Evolutionary conservation across 2,888 invertebrate species (phyloP).

Genomic region (Strigamia transsilvanica): DNA sequence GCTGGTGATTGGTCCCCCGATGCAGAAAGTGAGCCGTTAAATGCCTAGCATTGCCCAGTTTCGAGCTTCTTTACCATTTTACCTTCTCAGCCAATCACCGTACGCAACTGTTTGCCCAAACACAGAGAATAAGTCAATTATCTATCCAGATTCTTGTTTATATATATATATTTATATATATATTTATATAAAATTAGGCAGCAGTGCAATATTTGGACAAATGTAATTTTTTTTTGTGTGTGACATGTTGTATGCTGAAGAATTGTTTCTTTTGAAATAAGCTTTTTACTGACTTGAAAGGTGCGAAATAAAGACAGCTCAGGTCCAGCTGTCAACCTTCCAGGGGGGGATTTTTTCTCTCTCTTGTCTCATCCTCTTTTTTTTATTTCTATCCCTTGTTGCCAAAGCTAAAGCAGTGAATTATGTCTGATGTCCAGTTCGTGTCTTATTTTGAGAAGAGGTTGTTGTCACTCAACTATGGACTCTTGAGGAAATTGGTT

Average conservation of each 20-base stretch:
- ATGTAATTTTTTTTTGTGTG: background rate
- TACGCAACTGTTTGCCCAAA: too few relatives aligned
- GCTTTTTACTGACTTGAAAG: slow-evolving; percentile 32
- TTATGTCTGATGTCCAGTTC: slow-evolving; percentile 49
- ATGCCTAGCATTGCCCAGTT: too few relatives aligned
- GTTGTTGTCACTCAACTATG: slow-evolving; percentile 45
- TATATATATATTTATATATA: too few relatives aligned
- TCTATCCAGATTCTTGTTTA: too few relatives aligned
- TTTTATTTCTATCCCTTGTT: background rate
- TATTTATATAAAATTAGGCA: too few relatives aligned
- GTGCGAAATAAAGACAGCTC: slow-evolving; percentile 48
- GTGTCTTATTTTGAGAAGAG: slow-evolving; percentile 35
- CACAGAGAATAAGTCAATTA: too few relatives aligned
- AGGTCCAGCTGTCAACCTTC: slow-evolving; percentile 37
- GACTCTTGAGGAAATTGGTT: slow-evolving; percentile 46
- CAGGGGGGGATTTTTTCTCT: background rate
- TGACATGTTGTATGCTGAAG: background rate
- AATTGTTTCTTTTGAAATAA: slow-evolving; percentile 34
- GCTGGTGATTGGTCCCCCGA: too few relatives aligned
- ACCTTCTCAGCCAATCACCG: too few relatives aligned
- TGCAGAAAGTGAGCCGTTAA: too few relatives aligned
- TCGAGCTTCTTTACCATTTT: too few relatives aligned
- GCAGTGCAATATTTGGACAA: background rate
- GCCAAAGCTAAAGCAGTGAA: slow-evolving; percentile 48
- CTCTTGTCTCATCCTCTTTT: background rate